Evolutionary conservation across 30 jellyfish, hydroid and myxozoan genomes (phyloP), one percentile per base, ranked within the genome.

Genomic region (Turritopsis rubra): DNA sequence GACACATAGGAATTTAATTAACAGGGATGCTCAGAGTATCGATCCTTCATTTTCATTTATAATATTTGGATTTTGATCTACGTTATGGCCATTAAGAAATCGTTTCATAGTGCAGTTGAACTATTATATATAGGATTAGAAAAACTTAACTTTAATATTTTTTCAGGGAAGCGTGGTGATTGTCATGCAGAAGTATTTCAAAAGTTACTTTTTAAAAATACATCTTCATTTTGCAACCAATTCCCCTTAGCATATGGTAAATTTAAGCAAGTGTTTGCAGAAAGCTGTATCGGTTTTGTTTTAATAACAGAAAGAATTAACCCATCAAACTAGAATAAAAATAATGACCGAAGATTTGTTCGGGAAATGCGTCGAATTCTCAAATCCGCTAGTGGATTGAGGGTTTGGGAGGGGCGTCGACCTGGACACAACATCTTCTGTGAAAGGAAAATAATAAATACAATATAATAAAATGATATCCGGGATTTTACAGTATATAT

Each of bases 171-270:
- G 17, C 17, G 76, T 17, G 76, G 76, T 21, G 29, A 66, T 66
- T 17, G 76, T 66, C 8, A 66, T 66, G 76, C 76, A 66, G 76
- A 66, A 66, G 29, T 66, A 26, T 66, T 66, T 66, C 76, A 66
- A 3, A 66, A 66, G 17, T 26, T 66, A 17, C 27, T 66, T 21
- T 66, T 66, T 66, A 66, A 66, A 17, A 66, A 66, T 26, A 13
- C 60, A 41, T 21, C 76, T 21, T 66, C 76, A 26, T 66, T 66
- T 66, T 66, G 76, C 17, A 66, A 66, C 29, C 76, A 66, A 26
- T 66, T 66, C 17, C 76, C 76, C 29, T 3, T 66, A 21, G 7
- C 76, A 21, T 66, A 66, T 66, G 76, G 16, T 66, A 26, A 21
- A 66, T 26, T 66, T 17, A 66, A 66, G 29, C 76, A 66, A 17